Evolutionary conservation across 2,888 invertebrate genomes (phyloP).

Genomic region (Pollenia amentaria): DNA sequence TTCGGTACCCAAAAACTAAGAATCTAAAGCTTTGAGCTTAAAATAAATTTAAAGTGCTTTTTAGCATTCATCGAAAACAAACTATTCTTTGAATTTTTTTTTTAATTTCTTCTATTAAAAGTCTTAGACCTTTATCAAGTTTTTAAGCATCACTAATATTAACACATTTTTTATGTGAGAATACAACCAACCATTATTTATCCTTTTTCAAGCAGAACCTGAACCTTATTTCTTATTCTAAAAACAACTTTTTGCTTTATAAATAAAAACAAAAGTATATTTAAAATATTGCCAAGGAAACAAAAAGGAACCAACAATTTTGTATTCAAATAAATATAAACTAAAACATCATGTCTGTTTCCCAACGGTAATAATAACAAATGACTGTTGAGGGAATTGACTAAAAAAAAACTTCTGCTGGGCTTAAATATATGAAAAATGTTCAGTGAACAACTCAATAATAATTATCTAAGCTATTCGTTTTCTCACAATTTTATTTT

Average conservation of each 20-base stretch:
- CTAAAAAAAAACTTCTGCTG: not conserved
- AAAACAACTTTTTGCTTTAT: not conserved
- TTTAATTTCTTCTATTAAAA: conserved; percentile 1
- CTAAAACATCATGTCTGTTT: conserved; percentile 17
- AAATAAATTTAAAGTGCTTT: too few relatives aligned
- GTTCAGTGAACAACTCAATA: too few relatives aligned
- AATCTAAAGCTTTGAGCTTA: too few relatives aligned
- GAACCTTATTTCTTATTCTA: not conserved
- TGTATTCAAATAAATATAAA: not conserved
- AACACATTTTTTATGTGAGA: conserved; percentile 4
- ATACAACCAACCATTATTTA: not conserved
- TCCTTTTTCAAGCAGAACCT: conserved; percentile 25
- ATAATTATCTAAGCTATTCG: too few relatives aligned
- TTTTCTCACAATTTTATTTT: too few relatives aligned
- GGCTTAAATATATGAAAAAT: too few relatives aligned
- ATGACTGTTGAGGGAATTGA: conserved; percentile 26
- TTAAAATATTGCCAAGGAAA: conserved; percentile 8
- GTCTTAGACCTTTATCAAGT: conserved; percentile 31
- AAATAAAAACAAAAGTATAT: conserved; percentile 11
- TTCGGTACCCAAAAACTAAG: too few relatives aligned
- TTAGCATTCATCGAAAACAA: not conserved
- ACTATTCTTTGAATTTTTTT: not conserved
- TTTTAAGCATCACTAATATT: conserved; percentile 54
- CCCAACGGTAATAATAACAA: conserved; percentile 36
- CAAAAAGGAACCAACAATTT: too few relatives aligned